Evolutionary conservation across 2,113 vertebrate genomes (phyloP).

Genomic region (Tenrec ecaudatus): DNA sequence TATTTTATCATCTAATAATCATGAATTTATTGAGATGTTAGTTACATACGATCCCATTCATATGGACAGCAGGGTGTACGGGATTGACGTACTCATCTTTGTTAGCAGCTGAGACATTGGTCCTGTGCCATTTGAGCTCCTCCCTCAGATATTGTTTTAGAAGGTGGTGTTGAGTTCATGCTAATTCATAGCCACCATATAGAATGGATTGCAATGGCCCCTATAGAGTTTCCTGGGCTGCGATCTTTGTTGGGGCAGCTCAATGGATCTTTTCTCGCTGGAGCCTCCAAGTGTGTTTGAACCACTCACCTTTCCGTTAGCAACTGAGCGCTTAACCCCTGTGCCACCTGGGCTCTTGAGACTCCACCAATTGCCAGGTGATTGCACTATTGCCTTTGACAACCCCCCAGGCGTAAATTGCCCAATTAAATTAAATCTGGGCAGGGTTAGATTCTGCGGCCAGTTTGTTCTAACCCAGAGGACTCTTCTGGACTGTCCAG

Average conservation of each 20-base stretch:
- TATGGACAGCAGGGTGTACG: not conserved
- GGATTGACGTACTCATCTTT: not conserved
- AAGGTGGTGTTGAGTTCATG: too few relatives aligned
- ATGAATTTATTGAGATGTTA: not conserved
- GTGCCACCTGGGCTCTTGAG: not conserved
- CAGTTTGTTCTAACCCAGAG: not conserved
- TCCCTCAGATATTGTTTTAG: not conserved
- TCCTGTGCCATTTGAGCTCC: not conserved
- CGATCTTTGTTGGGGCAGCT: too few relatives aligned
- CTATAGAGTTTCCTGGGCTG: too few relatives aligned
- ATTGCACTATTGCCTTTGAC: not conserved
- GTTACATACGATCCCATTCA: conserved; percentile 21
- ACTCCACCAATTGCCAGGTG: not conserved
- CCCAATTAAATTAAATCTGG: not conserved
- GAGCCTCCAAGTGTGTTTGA: not conserved
- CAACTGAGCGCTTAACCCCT: not conserved
- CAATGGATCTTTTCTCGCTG: not conserved
- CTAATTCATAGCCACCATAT: too few relatives aligned
- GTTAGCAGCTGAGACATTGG: not conserved
- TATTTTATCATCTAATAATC: conserved; percentile 17
- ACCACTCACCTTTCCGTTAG: not conserved
- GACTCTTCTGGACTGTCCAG: not conserved
- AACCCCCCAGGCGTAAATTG: not conserved
- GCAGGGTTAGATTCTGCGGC: not conserved
- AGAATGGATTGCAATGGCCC: too few relatives aligned